Conservation (phyloP, 2,888 invertebrate genomes). For the Leucoma salicis region DNA sequence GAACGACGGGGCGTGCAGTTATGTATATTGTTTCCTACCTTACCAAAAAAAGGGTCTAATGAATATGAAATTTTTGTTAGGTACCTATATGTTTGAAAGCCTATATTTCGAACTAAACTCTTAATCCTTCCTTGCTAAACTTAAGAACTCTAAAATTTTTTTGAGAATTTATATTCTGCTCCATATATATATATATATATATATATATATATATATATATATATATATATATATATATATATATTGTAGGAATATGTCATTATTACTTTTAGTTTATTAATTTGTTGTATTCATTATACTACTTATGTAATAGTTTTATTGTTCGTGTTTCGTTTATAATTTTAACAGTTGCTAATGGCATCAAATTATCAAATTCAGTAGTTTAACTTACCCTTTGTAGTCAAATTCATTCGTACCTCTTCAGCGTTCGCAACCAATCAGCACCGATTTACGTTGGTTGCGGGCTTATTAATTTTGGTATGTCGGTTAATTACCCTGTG, state of each 20-base stretch:
- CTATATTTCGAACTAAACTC: no score
- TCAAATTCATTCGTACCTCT: slow-evolving; percentile 80
- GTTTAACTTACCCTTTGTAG: slow-evolving; percentile 69
- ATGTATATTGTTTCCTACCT: no score
- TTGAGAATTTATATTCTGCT: no score
- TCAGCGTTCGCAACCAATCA: slow-evolving; percentile 68
- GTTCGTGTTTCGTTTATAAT: not conserved
- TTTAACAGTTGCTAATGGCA: slow-evolving; percentile 14
- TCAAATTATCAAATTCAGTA: slow-evolving; percentile 12
- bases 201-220: no score
- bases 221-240: no score
- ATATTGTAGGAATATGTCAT: not conserved
- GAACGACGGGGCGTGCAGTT: no score
- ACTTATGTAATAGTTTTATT: not conserved
- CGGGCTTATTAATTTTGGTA: slow-evolving; percentile 75
- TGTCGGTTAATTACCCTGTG: slow-evolving; percentile 76
- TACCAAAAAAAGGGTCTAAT: no score
- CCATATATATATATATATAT: no score
- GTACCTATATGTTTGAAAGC: no score
- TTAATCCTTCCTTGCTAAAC: no score
- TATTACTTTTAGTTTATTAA: not conserved
- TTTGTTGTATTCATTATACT: not conserved
- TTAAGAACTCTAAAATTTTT: no score
- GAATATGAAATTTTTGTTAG: no score
- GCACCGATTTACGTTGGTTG: slow-evolving; percentile 65